Base-by-base conservation (phyloP, 2,888 invertebrate genomes). In the Operophtera brumata region DNA sequence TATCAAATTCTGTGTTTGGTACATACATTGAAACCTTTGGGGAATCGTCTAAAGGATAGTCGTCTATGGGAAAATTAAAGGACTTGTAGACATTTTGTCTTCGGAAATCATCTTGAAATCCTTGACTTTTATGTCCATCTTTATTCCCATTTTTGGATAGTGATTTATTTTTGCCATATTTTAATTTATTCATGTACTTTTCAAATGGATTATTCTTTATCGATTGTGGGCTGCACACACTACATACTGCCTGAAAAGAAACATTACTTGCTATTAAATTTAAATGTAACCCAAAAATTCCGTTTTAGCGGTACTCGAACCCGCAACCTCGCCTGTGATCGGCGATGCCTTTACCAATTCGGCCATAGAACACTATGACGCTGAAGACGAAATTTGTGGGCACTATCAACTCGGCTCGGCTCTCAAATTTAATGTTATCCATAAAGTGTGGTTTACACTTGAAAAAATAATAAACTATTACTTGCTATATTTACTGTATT, bases 31-130 rank as follows among this genome's bases (percentile, higher is more conserved):
- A 26, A 62, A 56, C 36, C 47, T 59, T 1, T 14, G 49, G 42
- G 9, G 45, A 54, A 14, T 49, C 57, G 6, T 69, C 62, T 28
- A 64, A 34, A 3, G 77, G 71, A 62, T 73, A 77, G 56, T 82
- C 75, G 6, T 65, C 67, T 54, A 82, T 73, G n/a, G 82, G 80
- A 59, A 83, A 82, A 52, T 73, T 71, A n/a, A 62, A 73, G 0
- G 45, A 48, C 53, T 71, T 67, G 28, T 47, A 59, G 37, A 75
- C 47, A 6, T 61, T 56, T 43, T 61, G 42, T 11, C 32, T 61
- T 63, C 32, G 54, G 40, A 10, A 41, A 52, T 36, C 48, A 45
- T 43, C 39, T 47, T n/a, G 51, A 54, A 11, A 48, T 58, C 36
- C 65, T 63, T 37, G 64, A 13, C 9, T 59, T 46, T 59, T 61